Evolutionary conservation across 2,113 vertebrate genomes (phyloP).

Genomic region (Sminthopsis crassicaudata): DNA sequence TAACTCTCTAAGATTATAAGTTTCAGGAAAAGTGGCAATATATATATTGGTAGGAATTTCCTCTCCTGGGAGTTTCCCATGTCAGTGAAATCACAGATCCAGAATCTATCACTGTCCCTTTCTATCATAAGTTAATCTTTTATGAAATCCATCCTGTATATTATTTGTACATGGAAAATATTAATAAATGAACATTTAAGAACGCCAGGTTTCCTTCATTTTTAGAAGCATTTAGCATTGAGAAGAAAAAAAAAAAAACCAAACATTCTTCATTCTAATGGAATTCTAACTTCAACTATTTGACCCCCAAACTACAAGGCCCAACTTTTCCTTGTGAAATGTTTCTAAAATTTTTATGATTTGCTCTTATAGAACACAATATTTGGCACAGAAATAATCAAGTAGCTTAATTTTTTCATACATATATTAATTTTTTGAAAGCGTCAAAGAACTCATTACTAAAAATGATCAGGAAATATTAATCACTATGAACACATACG

Average conservation of each 20-base stretch:
- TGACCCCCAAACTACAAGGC: background rate
- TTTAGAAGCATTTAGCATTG: background rate
- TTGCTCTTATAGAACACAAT: background rate
- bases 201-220: slow-evolving; percentile 7
- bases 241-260: background rate
- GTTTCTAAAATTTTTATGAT: slow-evolving; percentile 47
- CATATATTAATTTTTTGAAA: background rate
- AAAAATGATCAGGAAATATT: background rate
- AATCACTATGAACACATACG: background rate
- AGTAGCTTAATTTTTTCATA: background rate
- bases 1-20: background rate
- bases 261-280: background rate
- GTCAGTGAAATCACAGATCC: background rate
- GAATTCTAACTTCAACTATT: slow-evolving; percentile 9
- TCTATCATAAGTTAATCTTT: background rate
- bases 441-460: background rate
- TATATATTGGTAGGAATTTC: background rate
- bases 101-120: background rate
- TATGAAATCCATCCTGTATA: background rate
- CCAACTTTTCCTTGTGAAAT: background rate
- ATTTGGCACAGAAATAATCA: slow-evolving; percentile 6
- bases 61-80: background rate
- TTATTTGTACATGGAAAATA: background rate
- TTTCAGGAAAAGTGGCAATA: background rate
- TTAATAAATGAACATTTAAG: slow-evolving; percentile 25